These are phyloP conservation scores for Camptogramma bilineatum DNA, from an alignment of 2,888 invertebrate species.

Conservation along the genomic window DNA sequence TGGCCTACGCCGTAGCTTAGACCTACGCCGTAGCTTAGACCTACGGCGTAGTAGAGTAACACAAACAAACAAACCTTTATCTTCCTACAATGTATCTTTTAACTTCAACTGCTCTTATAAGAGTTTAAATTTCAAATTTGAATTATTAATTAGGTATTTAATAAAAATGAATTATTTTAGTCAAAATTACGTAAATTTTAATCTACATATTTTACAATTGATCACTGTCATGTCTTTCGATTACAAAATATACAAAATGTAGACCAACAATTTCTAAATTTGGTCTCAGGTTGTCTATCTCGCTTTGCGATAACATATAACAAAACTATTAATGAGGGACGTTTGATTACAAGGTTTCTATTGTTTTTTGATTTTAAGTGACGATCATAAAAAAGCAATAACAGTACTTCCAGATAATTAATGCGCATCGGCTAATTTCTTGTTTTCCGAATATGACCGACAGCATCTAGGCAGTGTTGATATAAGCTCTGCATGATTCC, in stretches of 20 bases:
- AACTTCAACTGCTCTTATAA: background rate
- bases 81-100: background rate
- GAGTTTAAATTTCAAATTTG: conserved; percentile 10
- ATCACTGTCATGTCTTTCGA: conserved; percentile 76
- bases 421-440: too few relatives aligned
- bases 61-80: background rate
- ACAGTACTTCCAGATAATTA: too few relatives aligned
- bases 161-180: conserved; percentile 17
- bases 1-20: too few relatives aligned
- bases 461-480: too few relatives aligned
- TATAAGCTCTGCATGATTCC: too few relatives aligned
- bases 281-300: conserved; percentile 49
- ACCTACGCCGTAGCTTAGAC: too few relatives aligned
- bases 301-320: conserved; percentile 28
- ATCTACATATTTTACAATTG: conserved; percentile 34
- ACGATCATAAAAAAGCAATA: too few relatives aligned
- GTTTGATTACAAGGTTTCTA: conserved; percentile 18
- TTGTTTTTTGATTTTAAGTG: conserved; percentile 7
- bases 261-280: conserved; percentile 49
- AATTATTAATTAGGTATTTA: conserved; percentile 4
- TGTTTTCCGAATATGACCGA: too few relatives aligned
- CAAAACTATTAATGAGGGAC: conserved; percentile 17
- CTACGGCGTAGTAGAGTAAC: too few relatives aligned
- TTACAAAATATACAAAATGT: conserved; percentile 74
- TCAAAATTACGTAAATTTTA: conserved; percentile 26